Evolutionary conservation across 2,797 vertebrate genomes (phyloP).

Genomic region (Falco cherrug): DNA sequence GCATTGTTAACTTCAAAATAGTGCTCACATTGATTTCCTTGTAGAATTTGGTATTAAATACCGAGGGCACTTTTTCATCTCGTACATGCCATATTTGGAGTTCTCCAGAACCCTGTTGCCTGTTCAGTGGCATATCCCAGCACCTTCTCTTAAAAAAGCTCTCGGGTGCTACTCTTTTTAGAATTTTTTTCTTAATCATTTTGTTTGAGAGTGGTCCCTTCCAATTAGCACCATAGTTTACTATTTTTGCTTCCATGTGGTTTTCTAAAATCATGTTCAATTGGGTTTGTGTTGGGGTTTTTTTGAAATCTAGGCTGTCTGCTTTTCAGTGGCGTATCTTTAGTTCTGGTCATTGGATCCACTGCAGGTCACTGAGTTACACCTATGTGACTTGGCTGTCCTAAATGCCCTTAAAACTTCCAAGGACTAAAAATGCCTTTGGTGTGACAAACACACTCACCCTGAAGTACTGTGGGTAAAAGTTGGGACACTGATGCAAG

Average conservation of each 20-base stretch:
- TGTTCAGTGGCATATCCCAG: background rate
- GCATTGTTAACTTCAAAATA: background rate
- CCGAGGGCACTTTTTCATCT: background rate
- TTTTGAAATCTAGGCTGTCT: background rate
- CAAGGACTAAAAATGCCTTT: background rate
- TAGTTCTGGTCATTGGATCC: background rate
- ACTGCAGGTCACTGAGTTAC: background rate
- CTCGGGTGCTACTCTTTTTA: background rate
- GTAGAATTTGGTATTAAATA: background rate
- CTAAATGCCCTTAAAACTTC: background rate
- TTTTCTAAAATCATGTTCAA: background rate
- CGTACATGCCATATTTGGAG: accelerated
- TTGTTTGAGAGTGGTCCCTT: background rate
- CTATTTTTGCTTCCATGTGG: background rate
- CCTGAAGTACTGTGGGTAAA: background rate
- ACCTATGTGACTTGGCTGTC: background rate
- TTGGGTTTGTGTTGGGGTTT: background rate
- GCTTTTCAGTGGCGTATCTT: background rate
- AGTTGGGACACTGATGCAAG: background rate
- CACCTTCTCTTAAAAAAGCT: background rate
- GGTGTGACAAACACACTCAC: background rate
- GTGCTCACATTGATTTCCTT: background rate
- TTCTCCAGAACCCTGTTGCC: background rate
- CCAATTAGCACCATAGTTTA: background rate
- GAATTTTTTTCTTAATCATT: background rate